Percentiles rank a stretch among this genome's conserved stretches.
Evolutionary conservation across 2,888 invertebrate genomes (phyloP).

Genomic region (Cantharis flavilabris): DNA sequence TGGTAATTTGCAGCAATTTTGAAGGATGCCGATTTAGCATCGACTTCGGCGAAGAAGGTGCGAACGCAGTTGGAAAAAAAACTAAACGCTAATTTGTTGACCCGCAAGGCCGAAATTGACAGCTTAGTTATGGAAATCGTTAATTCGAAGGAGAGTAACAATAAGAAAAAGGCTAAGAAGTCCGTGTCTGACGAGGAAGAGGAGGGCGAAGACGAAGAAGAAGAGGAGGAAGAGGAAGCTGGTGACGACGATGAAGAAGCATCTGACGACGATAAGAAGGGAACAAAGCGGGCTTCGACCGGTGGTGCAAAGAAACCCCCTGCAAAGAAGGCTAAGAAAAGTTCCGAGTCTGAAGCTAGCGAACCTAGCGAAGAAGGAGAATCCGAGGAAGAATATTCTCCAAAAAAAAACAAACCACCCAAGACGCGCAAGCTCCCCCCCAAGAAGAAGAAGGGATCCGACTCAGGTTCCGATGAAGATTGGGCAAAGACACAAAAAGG

Average conservation of each 20-base stretch:
- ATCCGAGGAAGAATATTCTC: constrained; percentile 66
- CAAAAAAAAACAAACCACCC: constrained; percentile 61
- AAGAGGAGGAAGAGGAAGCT: constrained; percentile 53
- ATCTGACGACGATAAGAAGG: constrained; percentile 62
- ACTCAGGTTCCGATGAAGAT: constrained; percentile 71
- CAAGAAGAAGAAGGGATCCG: constrained; percentile 67
- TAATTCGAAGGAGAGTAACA: constrained; percentile 54
- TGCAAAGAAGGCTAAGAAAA: constrained; percentile 59
- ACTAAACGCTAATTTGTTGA: constrained; percentile 74
- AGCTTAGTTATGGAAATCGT: constrained; percentile 82
- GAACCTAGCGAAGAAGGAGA: constrained; percentile 60
- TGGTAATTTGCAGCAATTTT: constrained; percentile 74
- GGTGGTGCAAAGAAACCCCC: constrained; percentile 57
- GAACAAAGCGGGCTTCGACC: constrained; percentile 59
- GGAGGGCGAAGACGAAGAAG: constrained; percentile 58
- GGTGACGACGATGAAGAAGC: constrained; percentile 57
- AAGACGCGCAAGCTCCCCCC: constrained; percentile 60
- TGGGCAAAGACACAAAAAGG: constrained; percentile 66
- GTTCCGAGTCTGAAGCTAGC: constrained; percentile 56
- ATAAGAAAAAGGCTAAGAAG: constrained; percentile 55
- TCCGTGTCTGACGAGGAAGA: constrained; percentile 58
- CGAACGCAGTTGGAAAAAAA: constrained; percentile 83
- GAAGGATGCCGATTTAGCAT: constrained; percentile 82
- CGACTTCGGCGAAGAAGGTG: constrained; percentile 87
- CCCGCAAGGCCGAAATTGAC: constrained; percentile 86